Conservation (phyloP, 2,888 invertebrate genomes). For the Campaea margaritaria region DNA sequence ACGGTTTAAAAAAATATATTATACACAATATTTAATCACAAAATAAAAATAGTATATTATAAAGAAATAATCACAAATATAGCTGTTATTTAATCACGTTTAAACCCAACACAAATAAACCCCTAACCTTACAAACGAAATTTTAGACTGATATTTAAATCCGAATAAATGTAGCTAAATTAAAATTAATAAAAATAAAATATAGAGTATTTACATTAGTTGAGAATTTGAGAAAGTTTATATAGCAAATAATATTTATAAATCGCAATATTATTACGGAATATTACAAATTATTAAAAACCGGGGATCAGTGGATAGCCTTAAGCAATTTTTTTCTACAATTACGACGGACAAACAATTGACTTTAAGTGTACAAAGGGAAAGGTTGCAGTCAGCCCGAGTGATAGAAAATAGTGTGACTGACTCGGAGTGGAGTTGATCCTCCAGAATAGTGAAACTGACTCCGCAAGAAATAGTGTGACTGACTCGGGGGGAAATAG, state of each 20-base stretch:
- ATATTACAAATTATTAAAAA: slow-evolving; percentile 64
- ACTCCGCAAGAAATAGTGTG: background rate
- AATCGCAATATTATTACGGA: slow-evolving; percentile 57
- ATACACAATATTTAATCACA: slow-evolving; percentile 75
- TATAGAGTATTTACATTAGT: slow-evolving; percentile 85
- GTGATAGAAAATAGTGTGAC: slow-evolving; percentile 16
- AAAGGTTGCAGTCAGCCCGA: slow-evolving; percentile 33
- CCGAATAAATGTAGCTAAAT: slow-evolving; percentile 67
- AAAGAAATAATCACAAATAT: slow-evolving; percentile 65
- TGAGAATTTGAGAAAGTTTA: slow-evolving; percentile 85
- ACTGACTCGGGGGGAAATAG: background rate
- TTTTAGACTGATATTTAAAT: slow-evolving; percentile 84
- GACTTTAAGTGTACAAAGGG: slow-evolving; percentile 66
- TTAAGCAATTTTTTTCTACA: slow-evolving; percentile 66
- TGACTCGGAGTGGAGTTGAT: background rate
- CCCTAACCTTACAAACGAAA: slow-evolving; percentile 82
- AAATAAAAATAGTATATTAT: slow-evolving; percentile 58
- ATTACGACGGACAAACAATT: slow-evolving; percentile 75
- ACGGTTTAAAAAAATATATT: slow-evolving; percentile 63
- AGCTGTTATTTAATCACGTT: slow-evolving; percentile 58
- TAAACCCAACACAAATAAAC: slow-evolving; percentile 75
- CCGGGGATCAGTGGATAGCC: slow-evolving; percentile 82
- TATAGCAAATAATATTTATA: slow-evolving; percentile 60
- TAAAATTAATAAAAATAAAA: slow-evolving; percentile 53
- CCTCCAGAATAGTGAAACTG: background rate